Base-by-base conservation (phyloP, 2,113 vertebrate genomes). In the Megaceryle maxima region DNA sequence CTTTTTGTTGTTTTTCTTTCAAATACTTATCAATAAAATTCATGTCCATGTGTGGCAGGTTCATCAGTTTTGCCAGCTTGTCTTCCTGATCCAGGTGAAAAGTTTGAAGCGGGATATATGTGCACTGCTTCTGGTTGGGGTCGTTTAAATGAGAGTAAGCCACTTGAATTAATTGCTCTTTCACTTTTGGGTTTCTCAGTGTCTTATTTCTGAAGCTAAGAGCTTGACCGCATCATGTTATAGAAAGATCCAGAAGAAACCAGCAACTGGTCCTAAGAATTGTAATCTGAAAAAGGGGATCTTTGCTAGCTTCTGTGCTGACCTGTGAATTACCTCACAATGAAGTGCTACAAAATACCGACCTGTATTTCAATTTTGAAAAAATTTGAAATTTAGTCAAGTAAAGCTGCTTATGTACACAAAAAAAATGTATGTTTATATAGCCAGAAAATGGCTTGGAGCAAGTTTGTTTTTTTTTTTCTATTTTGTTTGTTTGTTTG, bases 121-220 rank as follows among this genome's bases (percentile, higher is more conserved):
- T 99, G 99, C 84, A 96, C 97, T 92, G 97, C 98, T 28, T 97
- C 96, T 88, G 99, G 99, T 59, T 99, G 99, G 99, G 99, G 99
- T 16, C 94, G 93, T 69, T 95, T 98, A 28, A 95, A 90, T 88
- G 99, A 99, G 97, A 97, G 98, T 99, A 97, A 98, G 98, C 11
- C 11, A 28, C 57, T 64, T 4, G 1, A 24, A 13, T 51, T 73
- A 24, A 13, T 51, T 73, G 7, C 28, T 44, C 12, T 33, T 77
- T 48, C 33, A 39, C 63, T 29, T 69, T 69, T 6, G 28, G 19
- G 3, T 28, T 74, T 68, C 6, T 43, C 22, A 17, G 35, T 48
- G 25, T 70, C 62, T 44, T 69, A 62, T 73, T 78, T 55, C 64
- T 78, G 56, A 78, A 89, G 46, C 13, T 7, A 67, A 87, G 48